These are phyloP conservation scores for Carettochelys insculpta DNA, from an alignment of 2,113 vertebrate genomes.

Conservation along the genomic window DNA sequence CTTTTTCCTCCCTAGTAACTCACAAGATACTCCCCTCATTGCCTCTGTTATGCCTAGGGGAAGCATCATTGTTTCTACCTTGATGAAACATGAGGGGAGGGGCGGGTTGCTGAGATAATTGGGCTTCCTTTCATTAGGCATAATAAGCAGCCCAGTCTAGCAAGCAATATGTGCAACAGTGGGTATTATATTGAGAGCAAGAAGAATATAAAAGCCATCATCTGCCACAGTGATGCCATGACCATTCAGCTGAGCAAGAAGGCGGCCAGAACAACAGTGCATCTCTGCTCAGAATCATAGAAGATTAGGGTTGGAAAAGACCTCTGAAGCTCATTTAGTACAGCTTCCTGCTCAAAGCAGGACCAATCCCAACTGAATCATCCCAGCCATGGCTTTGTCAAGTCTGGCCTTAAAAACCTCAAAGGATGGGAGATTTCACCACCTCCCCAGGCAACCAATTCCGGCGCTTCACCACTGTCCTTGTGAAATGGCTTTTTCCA, in stretches of 20 bases:
- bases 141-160: neutral
- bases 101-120: neutral
- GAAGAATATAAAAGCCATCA: neutral
- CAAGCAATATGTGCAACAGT: neutral
- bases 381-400: too few species aligned
- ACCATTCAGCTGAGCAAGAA: neutral
- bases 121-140: neutral
- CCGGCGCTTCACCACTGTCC: too few species aligned
- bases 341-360: too few species aligned
- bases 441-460: too few species aligned
- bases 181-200: neutral
- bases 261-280: neutral
- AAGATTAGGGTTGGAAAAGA: too few species aligned
- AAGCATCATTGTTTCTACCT: neutral
- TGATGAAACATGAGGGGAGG: neutral
- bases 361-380: too few species aligned
- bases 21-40: neutral
- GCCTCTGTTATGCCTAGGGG: neutral
- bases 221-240: neutral
- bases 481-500: too few species aligned
- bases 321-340: too few species aligned
- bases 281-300: neutral
- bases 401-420: too few species aligned
- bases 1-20: neutral
- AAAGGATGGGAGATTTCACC: too few species aligned